Base-by-base conservation (phyloP, 2,888 invertebrate genomes). In the Helicoverpa assulta region DNA sequence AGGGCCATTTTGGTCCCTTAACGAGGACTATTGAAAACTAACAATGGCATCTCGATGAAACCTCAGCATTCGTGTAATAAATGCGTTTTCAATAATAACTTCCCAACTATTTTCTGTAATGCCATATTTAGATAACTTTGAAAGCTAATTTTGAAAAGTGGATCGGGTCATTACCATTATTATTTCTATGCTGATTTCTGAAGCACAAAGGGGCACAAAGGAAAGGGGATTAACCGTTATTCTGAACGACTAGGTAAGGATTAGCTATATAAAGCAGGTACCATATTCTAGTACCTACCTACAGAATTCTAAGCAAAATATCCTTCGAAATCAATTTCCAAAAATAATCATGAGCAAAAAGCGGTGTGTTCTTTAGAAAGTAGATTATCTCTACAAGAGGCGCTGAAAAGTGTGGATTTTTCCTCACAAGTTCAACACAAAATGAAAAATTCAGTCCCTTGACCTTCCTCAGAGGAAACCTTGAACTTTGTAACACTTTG, bases 21-120 rank as follows among this genome's bases (percentile, higher is more conserved):
- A 94, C 94, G 93, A 94, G 93, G 85, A 85, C 90, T 86, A 93
- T 93, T 93, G 88, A 94, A 88, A 88, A 88, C 90, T 89, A 92
- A 94, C 94, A 94, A 94, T 92, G 86, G 92, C 87, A 89, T 92
- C 91, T 88, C 89, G 90, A 90, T 91, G 89, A 88, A 91, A 92
- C 90, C 90, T 91, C 86, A 86, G 88, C 84, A 83, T 89, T 89
- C 79, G 73, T 76, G 83, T 84, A 85, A 85, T 87, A 89, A 88
- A 86, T 89, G 85, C 86, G 83, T 81, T 85, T 84, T 78, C 84
- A 83, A 80, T 83, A 83, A 83, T 80, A 78, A 78, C 73, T 54
- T 26, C 56, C 37, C 55, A 68, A 70, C 68, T 77, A 65, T 72
- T 82, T 62, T 56, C 58, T 59, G 56, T 70, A 67, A 29, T 76